Percentiles rank a stretch among this genome's conserved stretches.
Evolutionary conservation across 2,888 invertebrate genomes (phyloP).

Genomic region (Seira ritae): DNA sequence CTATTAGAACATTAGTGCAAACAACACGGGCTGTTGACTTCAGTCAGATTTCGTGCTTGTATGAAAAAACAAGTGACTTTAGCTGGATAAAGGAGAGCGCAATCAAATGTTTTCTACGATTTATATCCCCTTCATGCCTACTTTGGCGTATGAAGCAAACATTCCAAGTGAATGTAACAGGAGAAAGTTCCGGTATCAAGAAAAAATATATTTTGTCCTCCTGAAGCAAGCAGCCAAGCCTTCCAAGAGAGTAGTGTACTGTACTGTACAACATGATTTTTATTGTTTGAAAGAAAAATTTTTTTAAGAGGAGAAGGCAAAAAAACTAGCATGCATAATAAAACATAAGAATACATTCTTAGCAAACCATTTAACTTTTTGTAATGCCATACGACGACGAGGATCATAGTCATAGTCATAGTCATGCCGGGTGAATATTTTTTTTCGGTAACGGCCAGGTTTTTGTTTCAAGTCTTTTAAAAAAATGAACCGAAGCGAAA

Average conservation of each 20-base stretch:
- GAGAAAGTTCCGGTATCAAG: not conserved
- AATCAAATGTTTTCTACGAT: conserved; percentile 60
- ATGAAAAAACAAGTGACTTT: not conserved
- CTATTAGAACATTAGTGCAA: conserved; percentile 15
- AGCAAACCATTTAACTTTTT: conserved; percentile 27
- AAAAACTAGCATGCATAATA: conserved; percentile 18
- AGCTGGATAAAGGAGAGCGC: conserved; percentile 36
- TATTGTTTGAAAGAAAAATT: conserved; percentile 15
- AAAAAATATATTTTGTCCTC: conserved; percentile 6
- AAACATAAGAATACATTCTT: conserved; percentile 5
- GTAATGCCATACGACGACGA: not conserved
- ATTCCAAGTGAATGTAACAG: conserved; percentile 17
- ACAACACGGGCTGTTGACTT: not conserved
- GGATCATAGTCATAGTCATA: too few species aligned
- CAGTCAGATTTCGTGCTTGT: not conserved
- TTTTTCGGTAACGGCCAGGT: not conserved
- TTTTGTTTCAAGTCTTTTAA: not conserved
- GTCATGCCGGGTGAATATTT: not conserved
- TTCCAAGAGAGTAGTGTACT: not conserved
- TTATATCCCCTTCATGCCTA: not conserved
- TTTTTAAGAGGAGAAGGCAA: conserved; percentile 4
- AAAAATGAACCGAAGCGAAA: conserved; percentile 20
- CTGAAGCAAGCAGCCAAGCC: not conserved
- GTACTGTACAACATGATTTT: conserved; percentile 19
- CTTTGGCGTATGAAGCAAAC: conserved; percentile 2